Percentiles rank a stretch among this genome's conserved stretches.
These are phyloP conservation scores for Heliconius hermathena DNA, from an alignment of 1,140 invertebrate genomes.

Conservation along the genomic window DNA sequence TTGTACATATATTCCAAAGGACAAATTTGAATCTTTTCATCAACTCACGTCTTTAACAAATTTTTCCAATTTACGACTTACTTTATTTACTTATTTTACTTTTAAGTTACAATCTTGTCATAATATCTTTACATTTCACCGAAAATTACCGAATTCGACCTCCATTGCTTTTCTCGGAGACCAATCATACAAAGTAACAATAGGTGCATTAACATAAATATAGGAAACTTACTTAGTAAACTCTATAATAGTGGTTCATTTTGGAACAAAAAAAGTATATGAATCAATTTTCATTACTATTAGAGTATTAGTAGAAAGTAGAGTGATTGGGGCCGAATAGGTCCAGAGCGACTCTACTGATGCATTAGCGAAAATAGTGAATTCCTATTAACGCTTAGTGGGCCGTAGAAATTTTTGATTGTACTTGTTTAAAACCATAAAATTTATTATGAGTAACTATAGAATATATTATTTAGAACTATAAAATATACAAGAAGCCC, in stretches of 20 bases:
- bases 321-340: constrained; percentile 44
- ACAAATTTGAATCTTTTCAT: too few relatives aligned
- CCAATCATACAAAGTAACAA: constrained; percentile 21
- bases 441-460: not conserved
- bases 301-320: constrained; percentile 55
- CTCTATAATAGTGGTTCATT: not conserved
- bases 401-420: constrained; percentile 18
- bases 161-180: constrained; percentile 7
- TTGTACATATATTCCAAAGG: too few relatives aligned
- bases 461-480: too few relatives aligned
- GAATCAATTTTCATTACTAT: constrained; percentile 31
- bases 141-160: constrained; percentile 45
- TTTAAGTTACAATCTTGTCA: constrained; percentile 24
- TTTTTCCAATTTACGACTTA: too few relatives aligned
- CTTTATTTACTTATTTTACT: too few relatives aligned
- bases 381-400: constrained; percentile 41
- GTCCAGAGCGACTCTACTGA: constrained; percentile 43
- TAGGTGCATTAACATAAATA: constrained; percentile 15
- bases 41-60: too few relatives aligned
- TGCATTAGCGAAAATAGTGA: constrained; percentile 53
- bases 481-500: not conserved
- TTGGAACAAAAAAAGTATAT: not conserved
- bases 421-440: constrained; percentile 4
- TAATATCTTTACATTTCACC: constrained; percentile 19
- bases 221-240: constrained; percentile 11